Base-by-base conservation (phyloP, 2,797 vertebrate species). In the Paramormyrops hopkinsi region DNA sequence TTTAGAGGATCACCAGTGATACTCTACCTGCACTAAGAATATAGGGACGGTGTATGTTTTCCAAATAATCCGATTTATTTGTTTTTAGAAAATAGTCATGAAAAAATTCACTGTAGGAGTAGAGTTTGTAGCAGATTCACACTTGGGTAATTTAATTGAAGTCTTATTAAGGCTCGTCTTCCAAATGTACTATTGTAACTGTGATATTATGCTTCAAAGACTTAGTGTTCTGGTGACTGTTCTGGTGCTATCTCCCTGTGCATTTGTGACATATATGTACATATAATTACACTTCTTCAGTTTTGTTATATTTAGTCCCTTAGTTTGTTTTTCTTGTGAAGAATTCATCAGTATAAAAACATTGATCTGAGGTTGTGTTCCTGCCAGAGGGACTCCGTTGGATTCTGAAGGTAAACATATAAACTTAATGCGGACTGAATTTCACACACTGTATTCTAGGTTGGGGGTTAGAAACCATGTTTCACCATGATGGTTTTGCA, bases 211-310 rank as follows among this genome's bases (percentile, higher is more conserved):
- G 19, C 76, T n/a, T 19, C 19, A 7, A 46, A 11, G 7, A 46
- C 76, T 17, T 82, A 22, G 41, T 82, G 76, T 82, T 82, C 19
- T 8, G 19, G 76, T 82, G 76, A 82, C 29, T 82, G 76, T 46
- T 82, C 19, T 82, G 76, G 37, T 44, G 41, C 69, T 51, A 4
- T 85, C 2, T 85, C 82, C 44, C 44, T 85, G 48, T 50, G 48
- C n/a, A 54, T 29, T 86, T 48, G 48, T 29, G 48, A 51, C 84
- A 86, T 86, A 29, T 86, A 51, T 54, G 84, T 86, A 86, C 84
- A 86, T 86, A 54, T 86, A 53, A 82, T 46, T 82, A 82, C 29
- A 33, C 12, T 29, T 50, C 44, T 86, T 51, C 84, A 86, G 12
- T 29, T 86, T 33, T 54, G 50, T 86, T 51, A 86, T 25, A 33